Base-by-base conservation (phyloP, 2,797 vertebrate genomes). In the Mycteria americana region DNA sequence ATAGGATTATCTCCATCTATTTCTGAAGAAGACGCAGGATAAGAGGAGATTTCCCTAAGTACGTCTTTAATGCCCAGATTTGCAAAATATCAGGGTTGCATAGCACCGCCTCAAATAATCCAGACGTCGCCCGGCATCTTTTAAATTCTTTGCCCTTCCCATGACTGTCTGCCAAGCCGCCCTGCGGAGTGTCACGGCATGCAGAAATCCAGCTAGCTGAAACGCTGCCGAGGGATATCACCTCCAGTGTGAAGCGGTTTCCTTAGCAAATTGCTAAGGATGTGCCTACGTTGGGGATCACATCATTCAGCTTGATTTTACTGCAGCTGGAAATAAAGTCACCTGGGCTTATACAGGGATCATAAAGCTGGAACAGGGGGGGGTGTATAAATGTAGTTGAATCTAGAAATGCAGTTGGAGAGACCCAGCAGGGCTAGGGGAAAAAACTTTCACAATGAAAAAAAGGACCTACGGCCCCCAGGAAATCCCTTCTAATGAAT, bases 121-220 rank as follows among this genome's bases (percentile, higher is more conserved):
- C 95, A 76, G 85, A 93, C 85, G 88, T 59, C 88, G 90, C 85
- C 88, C 4, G 0, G 89, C 67, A 81, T 85, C 85, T 95, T 87
- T 95, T 45, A 87, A 88, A 83, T 33, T 76, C 89, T 79, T 86
- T 96, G 90, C 92, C 94, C 95, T 95, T 82, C 63, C 80, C 0
- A 1, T 87, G 93, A 93, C 83, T 56, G 77, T 88, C 93, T 95
- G 96, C 94, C 95, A 95, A 82, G 96, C 90, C 45, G 93, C 69
- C 80, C 83, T 9, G 70, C 5, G 13, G 56, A 93, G 80, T 53
- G 63, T 85, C 88, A 82, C 8, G 28, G 88, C 85, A 88, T 0
- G 1, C 76, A 73, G 85, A 76, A 79, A 85, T 51, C 69, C 77
- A 22, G 85, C 2, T 6, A 11, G 56, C 82, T 92, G 85, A 92